phyloP scores from a whole-genome alignment of 2,888 invertebrate species.

The Sycophila texana region DNA sequence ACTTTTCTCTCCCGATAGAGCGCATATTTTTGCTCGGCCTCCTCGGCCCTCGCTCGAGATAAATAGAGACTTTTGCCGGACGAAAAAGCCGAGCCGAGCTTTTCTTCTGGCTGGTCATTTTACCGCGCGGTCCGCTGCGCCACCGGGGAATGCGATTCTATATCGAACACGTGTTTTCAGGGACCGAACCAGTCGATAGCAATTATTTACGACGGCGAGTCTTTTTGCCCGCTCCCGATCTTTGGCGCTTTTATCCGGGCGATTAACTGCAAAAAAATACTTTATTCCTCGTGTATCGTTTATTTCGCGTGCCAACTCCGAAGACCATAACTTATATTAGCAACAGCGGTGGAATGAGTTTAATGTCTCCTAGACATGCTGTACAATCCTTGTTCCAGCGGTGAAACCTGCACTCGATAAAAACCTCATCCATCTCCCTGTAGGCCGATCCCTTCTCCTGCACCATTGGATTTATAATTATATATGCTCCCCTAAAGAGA shows the following conservation, averaged over 20 bases:
- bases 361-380: too few species aligned
- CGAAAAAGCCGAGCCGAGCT: constrained; percentile 8
- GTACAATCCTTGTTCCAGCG: too few species aligned
- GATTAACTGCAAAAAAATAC: constrained; percentile 17
- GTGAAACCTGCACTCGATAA: too few species aligned
- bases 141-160: constrained; percentile 19
- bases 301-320: too few species aligned
- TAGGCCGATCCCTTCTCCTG: too few species aligned
- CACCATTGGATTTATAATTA: too few species aligned
- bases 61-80: constrained; percentile 42
- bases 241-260: constrained; percentile 8
- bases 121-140: neutral
- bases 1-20: neutral
- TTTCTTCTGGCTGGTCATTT: neutral
- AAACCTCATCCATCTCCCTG: too few species aligned
- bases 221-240: neutral
- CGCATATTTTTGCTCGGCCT: neutral
- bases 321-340: too few species aligned
- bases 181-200: constrained; percentile 26
- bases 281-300: too few species aligned
- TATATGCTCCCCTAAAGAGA: too few species aligned
- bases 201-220: constrained; percentile 41
- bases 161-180: constrained; percentile 49
- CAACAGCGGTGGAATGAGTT: too few species aligned
- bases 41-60: neutral